phyloP scores from a whole-genome alignment of 2,113 vertebrate genomes.

The Phasianus colchicus region DNA sequence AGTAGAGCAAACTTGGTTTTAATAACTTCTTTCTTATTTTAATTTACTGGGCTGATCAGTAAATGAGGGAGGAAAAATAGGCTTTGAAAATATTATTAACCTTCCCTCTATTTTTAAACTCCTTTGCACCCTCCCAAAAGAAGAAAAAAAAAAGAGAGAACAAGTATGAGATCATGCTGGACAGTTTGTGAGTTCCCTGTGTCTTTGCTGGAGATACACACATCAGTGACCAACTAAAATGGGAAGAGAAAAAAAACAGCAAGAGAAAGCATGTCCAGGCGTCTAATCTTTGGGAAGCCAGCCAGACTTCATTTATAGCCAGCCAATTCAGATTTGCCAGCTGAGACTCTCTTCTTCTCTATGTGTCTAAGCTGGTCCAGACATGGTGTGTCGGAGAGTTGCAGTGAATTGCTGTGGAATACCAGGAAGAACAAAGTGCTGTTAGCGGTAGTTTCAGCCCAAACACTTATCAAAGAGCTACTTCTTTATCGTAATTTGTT shows the following conservation, averaged over 20 bases:
- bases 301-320: constrained; percentile 78
- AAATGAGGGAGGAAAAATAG: neutral
- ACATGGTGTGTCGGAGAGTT: constrained; percentile 78
- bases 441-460: constrained; percentile 65
- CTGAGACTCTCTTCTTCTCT: constrained; percentile 65
- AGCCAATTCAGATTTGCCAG: constrained; percentile 66
- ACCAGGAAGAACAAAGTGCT: constrained; percentile 80
- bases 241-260: neutral
- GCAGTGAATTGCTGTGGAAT: constrained; percentile 75
- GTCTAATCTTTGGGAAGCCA: constrained; percentile 78
- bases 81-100: constrained; percentile 23
- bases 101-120: neutral
- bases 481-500: constrained; percentile 79
- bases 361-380: constrained; percentile 69
- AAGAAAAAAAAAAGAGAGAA: neutral
- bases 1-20: neutral
- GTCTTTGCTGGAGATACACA: constrained; percentile 67
- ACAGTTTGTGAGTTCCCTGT: constrained; percentile 49
- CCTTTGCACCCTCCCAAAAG: neutral
- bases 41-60: neutral
- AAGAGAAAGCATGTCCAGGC: constrained; percentile 51
- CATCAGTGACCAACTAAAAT: constrained; percentile 78
- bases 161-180: constrained; percentile 67
- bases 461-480: constrained; percentile 82
- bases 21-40: constrained; percentile 20